Evolutionary conservation across 2,797 vertebrate species (phyloP).

Genomic region (Leptoclinus maculatus): DNA sequence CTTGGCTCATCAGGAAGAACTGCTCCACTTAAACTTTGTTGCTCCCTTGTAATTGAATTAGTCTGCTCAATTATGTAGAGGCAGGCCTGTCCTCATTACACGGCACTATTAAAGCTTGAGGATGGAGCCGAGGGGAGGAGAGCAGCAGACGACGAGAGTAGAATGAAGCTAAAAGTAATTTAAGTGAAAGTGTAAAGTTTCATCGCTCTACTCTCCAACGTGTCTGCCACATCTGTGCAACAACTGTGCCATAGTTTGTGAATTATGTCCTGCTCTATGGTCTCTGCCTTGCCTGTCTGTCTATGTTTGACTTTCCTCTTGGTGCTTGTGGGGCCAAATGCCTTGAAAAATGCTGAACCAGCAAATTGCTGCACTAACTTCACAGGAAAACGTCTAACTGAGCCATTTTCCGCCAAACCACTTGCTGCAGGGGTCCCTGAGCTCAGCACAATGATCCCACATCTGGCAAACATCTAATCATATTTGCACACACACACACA

Average conservation of each 20-base stretch:
- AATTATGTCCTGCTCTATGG: slow-evolving; percentile 46
- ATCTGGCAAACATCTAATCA: slow-evolving; percentile 35
- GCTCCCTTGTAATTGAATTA: slow-evolving; percentile 82
- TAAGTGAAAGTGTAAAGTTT: slow-evolving; percentile 57
- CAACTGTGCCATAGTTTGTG: slow-evolving; percentile 26
- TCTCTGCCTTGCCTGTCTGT: slow-evolving; percentile 17
- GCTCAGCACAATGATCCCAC: slow-evolving; percentile 58
- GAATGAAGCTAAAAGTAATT: slow-evolving; percentile 47
- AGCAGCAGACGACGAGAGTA: slow-evolving; percentile 30
- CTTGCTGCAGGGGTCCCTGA: slow-evolving; percentile 56
- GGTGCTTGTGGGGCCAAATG: slow-evolving; percentile 45
- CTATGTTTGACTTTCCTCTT: slow-evolving; percentile 33
- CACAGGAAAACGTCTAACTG: slow-evolving; percentile 55
- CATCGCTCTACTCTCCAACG: slow-evolving; percentile 36
- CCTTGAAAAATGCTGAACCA: slow-evolving; percentile 53
- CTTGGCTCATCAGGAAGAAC: slow-evolving; percentile 73
- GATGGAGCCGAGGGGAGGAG: slow-evolving; percentile 50
- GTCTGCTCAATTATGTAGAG: slow-evolving; percentile 78
- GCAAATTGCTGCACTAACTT: slow-evolving; percentile 59
- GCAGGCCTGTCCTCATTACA: slow-evolving; percentile 76
- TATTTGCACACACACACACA: slow-evolving; percentile 7
- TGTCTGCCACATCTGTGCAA: slow-evolving; percentile 42
- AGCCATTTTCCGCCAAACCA: slow-evolving; percentile 52
- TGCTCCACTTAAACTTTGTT: slow-evolving; percentile 80
- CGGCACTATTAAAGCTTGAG: slow-evolving; percentile 69